Base-by-base conservation (phyloP, 1,140 invertebrate genomes). In the Drosophila mauritiana region DNA sequence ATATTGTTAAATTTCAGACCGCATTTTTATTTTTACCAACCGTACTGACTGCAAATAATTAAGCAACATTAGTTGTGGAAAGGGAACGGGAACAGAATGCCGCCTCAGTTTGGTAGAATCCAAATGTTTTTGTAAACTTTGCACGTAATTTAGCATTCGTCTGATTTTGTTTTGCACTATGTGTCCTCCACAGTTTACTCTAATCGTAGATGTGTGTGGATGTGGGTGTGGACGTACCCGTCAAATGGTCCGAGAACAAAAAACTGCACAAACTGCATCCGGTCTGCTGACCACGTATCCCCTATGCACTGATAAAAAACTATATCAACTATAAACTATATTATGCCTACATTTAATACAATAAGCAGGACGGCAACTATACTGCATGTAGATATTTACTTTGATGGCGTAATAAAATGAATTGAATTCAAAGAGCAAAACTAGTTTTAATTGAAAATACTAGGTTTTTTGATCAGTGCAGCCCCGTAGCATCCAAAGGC, bases 161-260 rank as follows among this genome's bases (percentile, higher is more conserved):
- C 77, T 54, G 61, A 78, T 75, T 81, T 79, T 86, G 68, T 78
- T 70, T 69, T 77, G 22, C 73, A 12, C 77, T 61, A 49, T 62
- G 51, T 77, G 78, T 74, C 73, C 73, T 49, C 17, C 48, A 15
- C 25, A 36, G 5, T 27, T 36, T 34, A 22, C 8, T 10, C 48
- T 34, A 8, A 39, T 46, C n/a, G 37, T 13, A 4, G 2, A 10
- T 13, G 37, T 13, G 37, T 13, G 37, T 4, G 0, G 11, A 5
- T 39, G 37, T 39, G 37, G 37, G 13, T 52, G 58, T 61, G 62
- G 51, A 45, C 51, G 62, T 37, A 27, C 48, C 62, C 68, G 74
- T 86, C 68, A 86, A 86, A 86, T 85, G 81, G 73, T 70, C 82
- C 68, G 74, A 86, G 81, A 86, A 85, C 82, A 86, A 78, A 76